Base-by-base conservation (phyloP, 2,113 vertebrate genomes). In the Alligator sinensis region DNA sequence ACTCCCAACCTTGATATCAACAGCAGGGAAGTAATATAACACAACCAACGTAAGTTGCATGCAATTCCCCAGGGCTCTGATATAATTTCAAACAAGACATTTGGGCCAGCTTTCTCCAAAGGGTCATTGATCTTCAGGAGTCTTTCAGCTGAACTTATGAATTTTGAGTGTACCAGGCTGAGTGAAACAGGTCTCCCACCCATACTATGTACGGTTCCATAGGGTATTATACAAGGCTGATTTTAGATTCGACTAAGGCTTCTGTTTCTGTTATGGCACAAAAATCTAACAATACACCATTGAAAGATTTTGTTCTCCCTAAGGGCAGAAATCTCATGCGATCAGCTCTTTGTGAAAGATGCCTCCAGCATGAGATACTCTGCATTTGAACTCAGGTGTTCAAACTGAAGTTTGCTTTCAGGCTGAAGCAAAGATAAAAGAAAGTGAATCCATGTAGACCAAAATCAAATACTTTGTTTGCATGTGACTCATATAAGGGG, bases 271-370 rank as follows among this genome's bases (percentile, higher is more conserved):
- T 77, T 34, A 75, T 2, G 3, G 89, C 59, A 85, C 94, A 87
- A 96, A 96, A 96, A 96, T 95, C 30, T 93, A 90, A 96, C 89
- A 77, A 2, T 0, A 70, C 63, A 64, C 94, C 93, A 93, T 89
- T 93, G 80, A 96, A 96, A 96, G 94, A 93, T 95, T 96, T 95
- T 84, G 95, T 97, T 89, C 96, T 96, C 95, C 82, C 90, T 87
- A 94, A 95, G 95, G 96, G 92, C 77, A 90, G 77, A 77, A 89
- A 4, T 93, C 95, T 92, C 96, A 89, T 0, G 61, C 86, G 94
- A 96, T 86, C 82, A 82, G 78, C 90, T 95, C 90, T 89, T 93
- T 96, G 91, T 95, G 87, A 92, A 94, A 95, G 87, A 89, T 62
- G 84, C 10, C 34, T 87, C 82, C 93, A 54, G 0, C 74, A 90